A percentile compares a stretch with the other conserved stretches of the same genome.
Evolutionary conservation across 2,113 vertebrate genomes (phyloP).

Genomic region (Toxostoma redivivum): DNA sequence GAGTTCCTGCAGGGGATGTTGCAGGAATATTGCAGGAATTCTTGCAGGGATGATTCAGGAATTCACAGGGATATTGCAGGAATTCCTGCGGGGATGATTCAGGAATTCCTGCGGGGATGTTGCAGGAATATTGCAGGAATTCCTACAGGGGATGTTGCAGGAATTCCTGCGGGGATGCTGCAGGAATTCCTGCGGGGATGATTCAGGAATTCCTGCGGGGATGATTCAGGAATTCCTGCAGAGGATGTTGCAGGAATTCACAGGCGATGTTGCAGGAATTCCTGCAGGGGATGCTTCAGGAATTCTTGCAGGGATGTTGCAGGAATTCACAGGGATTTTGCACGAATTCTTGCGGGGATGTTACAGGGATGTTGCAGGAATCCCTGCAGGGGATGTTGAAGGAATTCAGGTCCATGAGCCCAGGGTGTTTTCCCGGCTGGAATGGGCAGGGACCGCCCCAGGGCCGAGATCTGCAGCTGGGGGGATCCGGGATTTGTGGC

Average conservation of each 20-base stretch:
- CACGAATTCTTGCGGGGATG: background rate
- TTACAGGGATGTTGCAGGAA: too few relatives aligned
- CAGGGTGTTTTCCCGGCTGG: background rate
- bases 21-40: background rate
- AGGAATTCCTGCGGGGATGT: too few relatives aligned
- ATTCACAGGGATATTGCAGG: background rate
- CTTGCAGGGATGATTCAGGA: background rate
- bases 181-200: too few relatives aligned
- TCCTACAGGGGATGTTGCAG: too few relatives aligned
- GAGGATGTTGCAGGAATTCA: too few relatives aligned
- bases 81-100: too few relatives aligned
- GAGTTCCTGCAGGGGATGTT: accelerated
- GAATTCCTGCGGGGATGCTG: too few relatives aligned
- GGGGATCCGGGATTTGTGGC: background rate
- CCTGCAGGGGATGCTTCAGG: too few relatives aligned
- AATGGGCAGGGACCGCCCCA: accelerated
- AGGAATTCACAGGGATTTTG: background rate
- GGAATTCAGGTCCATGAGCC: accelerated
- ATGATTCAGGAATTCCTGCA: too few relatives aligned
- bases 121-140: background rate
- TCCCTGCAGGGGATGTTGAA: background rate
- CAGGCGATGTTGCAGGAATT: too few relatives aligned
- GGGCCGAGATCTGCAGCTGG: background rate
- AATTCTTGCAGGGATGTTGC: too few relatives aligned
- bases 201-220: too few relatives aligned